Conservation (phyloP, 2,797 vertebrate genomes). For the Amniataba percoides region DNA sequence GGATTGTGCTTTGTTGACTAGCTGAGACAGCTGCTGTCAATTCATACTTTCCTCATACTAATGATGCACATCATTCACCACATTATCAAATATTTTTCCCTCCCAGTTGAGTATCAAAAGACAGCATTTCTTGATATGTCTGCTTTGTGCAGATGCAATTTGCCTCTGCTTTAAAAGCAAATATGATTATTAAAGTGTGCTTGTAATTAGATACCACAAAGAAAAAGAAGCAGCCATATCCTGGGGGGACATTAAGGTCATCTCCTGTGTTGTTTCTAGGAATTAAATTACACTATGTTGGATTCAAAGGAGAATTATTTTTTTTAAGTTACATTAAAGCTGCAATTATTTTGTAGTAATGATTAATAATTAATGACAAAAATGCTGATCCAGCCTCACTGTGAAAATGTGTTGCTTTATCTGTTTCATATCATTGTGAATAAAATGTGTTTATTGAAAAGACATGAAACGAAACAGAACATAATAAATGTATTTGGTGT, state of each 20-base stretch:
- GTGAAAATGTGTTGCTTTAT: neutral
- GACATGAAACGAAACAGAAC: neutral
- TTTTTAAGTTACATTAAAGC: neutral
- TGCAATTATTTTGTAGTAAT: neutral
- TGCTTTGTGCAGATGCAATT: neutral
- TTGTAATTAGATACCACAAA: neutral
- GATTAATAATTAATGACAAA: no score
- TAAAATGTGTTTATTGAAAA: neutral
- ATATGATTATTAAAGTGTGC: neutral
- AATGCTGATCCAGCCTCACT: neutral
- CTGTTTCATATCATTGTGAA: neutral
- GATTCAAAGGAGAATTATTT: neutral
- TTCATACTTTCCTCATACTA: slow-evolving; percentile 61
- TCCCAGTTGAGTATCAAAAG: slow-evolving; percentile 29
- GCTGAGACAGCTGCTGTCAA: slow-evolving; percentile 67
- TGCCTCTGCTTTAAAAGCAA: slow-evolving; percentile 6
- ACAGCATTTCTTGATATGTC: slow-evolving; percentile 7
- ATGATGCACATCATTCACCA: slow-evolving; percentile 67
- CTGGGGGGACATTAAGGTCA: neutral
- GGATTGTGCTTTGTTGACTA: slow-evolving; percentile 66
- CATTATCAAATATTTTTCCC: slow-evolving; percentile 40
- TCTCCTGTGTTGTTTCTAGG: neutral
- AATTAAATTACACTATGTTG: neutral
- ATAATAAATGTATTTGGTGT: neutral
- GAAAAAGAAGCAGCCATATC: neutral